A percentile compares a stretch with the other conserved stretches of the same genome.
phyloP scores from a whole-genome alignment of 2,113 vertebrate genomes.

The Aramus guarauna region DNA sequence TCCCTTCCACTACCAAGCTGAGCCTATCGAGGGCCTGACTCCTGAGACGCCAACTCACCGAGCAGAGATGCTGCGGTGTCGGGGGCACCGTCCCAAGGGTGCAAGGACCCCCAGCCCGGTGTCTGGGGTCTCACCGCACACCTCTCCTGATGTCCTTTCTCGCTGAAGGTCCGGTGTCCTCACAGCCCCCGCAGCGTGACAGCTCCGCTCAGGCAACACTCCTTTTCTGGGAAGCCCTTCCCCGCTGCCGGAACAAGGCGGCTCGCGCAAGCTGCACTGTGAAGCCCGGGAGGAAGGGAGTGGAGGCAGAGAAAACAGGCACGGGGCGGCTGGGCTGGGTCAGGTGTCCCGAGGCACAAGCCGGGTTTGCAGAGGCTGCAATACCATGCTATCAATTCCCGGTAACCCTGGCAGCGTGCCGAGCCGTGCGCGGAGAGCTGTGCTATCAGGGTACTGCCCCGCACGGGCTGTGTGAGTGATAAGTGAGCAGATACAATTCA shows the following conservation, averaged over 20 bases:
- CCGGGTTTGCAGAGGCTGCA: background rate
- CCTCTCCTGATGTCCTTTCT: background rate
- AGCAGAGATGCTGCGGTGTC: background rate
- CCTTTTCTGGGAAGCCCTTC: background rate
- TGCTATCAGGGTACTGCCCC: background rate
- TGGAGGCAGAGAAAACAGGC: background rate
- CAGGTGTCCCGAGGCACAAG: background rate
- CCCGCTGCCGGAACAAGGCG: rapidly evolving
- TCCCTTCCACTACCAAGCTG: background rate
- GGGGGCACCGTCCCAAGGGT: too few relatives aligned
- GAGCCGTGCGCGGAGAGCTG: background rate
- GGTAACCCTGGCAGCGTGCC: background rate
- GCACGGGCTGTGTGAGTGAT: too few relatives aligned
- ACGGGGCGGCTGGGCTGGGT: background rate
- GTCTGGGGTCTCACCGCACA: background rate
- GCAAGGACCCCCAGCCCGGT: background rate
- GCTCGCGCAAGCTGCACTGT: background rate
- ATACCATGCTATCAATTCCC: background rate
- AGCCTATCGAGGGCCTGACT: background rate
- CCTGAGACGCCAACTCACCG: background rate
- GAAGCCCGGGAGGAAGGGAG: background rate
- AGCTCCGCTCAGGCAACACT: background rate
- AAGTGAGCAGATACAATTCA: background rate
- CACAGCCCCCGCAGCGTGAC: rapidly evolving
- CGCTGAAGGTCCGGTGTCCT: background rate